Evolutionary conservation across 1,140 invertebrate species (phyloP).

Genomic region (Halyomorpha halys): DNA sequence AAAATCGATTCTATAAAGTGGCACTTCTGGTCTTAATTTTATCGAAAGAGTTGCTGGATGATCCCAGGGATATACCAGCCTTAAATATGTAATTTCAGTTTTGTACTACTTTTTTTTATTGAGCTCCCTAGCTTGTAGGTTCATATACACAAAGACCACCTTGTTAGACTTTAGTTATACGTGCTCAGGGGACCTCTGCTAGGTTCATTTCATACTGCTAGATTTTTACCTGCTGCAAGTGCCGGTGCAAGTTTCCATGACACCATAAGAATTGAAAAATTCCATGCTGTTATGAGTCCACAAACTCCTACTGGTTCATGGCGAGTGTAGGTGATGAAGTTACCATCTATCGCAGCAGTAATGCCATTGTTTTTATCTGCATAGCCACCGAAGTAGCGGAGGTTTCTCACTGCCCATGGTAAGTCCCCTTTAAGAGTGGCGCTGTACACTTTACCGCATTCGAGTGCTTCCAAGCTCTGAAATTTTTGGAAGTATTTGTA

Average conservation of each 20-base stretch:
- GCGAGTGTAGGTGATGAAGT: constrained; percentile 78
- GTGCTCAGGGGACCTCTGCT: no score
- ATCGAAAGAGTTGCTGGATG: no score
- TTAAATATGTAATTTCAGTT: no score
- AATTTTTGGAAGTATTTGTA: background rate
- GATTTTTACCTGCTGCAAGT: constrained; percentile 84
- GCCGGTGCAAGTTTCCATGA: constrained; percentile 98
- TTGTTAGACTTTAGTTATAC: no score
- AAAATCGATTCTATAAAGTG: no score
- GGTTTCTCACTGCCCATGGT: constrained; percentile 43
- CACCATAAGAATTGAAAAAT: constrained; percentile 96
- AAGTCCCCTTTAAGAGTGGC: constrained; percentile 53
- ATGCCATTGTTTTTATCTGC: constrained; percentile 84
- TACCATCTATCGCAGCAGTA: constrained; percentile 64
- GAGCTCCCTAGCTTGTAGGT: no score
- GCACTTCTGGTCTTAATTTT: no score
- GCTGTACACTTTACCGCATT: constrained; percentile 78
- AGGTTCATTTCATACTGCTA: no score
- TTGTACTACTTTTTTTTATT: no score
- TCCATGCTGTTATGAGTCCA: constrained; percentile 94
- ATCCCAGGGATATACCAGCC: no score
- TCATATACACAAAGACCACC: no score
- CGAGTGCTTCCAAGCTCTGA: constrained; percentile 59
- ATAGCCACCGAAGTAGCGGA: constrained; percentile 84
- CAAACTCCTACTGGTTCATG: constrained; percentile 94